Percentiles rank a stretch among this genome's conserved stretches.
Conservation (phyloP, 2,113 vertebrate species). For the Hystrix brachyura region DNA sequence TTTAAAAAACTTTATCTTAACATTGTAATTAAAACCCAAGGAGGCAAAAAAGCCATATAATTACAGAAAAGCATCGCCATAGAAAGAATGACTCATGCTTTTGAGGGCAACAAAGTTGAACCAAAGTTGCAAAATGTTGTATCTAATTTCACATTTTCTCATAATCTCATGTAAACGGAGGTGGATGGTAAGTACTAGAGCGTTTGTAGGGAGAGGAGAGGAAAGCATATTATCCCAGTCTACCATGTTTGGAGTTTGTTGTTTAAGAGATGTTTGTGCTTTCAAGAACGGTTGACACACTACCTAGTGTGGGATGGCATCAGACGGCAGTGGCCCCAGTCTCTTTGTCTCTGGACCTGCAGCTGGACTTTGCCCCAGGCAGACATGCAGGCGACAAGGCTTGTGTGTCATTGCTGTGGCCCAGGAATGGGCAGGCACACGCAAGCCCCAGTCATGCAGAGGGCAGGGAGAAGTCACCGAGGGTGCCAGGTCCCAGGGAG, state of each 20-base stretch:
- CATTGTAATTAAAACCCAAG: constrained; percentile 34
- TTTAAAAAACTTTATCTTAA: constrained; percentile 25
- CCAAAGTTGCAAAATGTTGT: background rate
- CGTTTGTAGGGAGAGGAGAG: background rate
- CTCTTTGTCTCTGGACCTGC: background rate
- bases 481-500: background rate
- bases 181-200: background rate
- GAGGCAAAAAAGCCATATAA: constrained; percentile 39
- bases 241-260: background rate
- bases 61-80: constrained; percentile 51
- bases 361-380: background rate
- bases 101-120: background rate
- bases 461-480: background rate
- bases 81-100: constrained; percentile 30
- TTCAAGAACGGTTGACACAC: background rate
- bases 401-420: background rate
- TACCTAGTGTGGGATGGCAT: background rate
- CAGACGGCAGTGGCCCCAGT: background rate
- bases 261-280: background rate
- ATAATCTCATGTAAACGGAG: background rate
- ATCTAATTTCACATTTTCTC: background rate
- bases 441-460: background rate
- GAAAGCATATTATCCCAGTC: background rate
- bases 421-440: too few relatives aligned
- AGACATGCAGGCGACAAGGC: background rate